Evolutionary conservation across 2,113 vertebrate species (phyloP).

Genomic region (Eolophus roseicapilla): DNA sequence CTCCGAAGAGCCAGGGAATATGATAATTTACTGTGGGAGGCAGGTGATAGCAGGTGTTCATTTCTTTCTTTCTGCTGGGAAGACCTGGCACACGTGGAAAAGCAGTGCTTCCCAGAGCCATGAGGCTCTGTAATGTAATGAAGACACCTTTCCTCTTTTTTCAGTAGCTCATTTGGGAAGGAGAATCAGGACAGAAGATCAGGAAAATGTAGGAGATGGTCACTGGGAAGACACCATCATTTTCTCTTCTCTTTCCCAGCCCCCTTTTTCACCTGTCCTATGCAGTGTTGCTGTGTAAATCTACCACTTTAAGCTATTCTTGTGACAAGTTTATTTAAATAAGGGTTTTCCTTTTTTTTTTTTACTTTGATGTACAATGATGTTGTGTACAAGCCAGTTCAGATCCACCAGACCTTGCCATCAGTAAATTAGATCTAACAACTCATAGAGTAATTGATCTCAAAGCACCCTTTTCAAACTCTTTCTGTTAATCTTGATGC

Average conservation of each 20-base stretch:
- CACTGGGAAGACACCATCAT: neutral
- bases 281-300: neutral
- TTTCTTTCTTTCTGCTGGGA: neutral
- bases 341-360: neutral
- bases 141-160: neutral
- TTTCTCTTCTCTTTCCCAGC: neutral
- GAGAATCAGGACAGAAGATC: neutral
- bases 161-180: neutral
- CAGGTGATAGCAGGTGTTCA: fast-evolving
- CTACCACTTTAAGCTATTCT: neutral
- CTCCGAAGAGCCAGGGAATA: neutral
- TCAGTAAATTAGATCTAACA: slow-evolving; percentile 31
- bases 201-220: neutral
- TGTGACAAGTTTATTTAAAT: neutral
- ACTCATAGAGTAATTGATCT: neutral
- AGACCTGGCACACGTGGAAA: neutral
- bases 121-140: neutral
- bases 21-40: neutral
- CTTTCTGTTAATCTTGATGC: neutral
- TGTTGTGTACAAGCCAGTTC: neutral
- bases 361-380: neutral
- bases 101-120: neutral
- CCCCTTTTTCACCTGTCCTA: neutral
- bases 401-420: neutral
- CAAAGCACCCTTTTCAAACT: slow-evolving; percentile 14